Evolutionary conservation across 2,113 vertebrate species (phyloP).

Genomic region (Pseudonaja textilis): DNA sequence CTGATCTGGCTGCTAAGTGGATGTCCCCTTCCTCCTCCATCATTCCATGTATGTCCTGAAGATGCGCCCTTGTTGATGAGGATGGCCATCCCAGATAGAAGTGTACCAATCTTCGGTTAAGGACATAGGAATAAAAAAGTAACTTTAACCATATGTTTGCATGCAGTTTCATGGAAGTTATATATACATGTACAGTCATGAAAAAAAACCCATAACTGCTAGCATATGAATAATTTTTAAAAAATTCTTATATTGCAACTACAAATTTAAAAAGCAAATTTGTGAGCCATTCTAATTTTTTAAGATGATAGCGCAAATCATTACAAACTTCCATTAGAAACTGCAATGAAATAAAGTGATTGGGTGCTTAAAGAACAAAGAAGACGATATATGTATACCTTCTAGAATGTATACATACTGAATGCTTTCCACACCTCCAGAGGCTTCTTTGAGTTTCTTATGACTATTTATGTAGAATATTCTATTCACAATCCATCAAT

Average conservation of each 20-base stretch:
- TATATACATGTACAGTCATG: background rate
- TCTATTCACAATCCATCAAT: background rate
- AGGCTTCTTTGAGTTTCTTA: background rate
- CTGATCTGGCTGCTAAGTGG: background rate
- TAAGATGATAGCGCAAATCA: background rate
- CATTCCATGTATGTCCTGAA: background rate
- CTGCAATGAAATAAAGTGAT: background rate
- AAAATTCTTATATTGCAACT: background rate
- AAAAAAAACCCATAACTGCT: background rate
- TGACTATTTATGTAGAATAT: background rate
- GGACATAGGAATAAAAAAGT: background rate
- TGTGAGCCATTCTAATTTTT: background rate
- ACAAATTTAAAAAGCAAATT: conserved; percentile 33
- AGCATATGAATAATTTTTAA: background rate
- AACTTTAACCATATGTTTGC: background rate
- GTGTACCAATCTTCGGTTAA: background rate
- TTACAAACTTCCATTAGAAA: background rate
- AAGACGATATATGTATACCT: background rate
- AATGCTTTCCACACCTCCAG: background rate
- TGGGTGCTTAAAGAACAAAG: background rate
- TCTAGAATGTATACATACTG: background rate
- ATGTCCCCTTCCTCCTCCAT: background rate
- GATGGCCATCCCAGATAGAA: background rate
- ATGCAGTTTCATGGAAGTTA: background rate
- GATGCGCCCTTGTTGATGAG: background rate